Evolutionary conservation across 2,797 vertebrate genomes (phyloP), one percentile per base, ranked within the genome.

Genomic region (Catostomus latipinnis): DNA sequence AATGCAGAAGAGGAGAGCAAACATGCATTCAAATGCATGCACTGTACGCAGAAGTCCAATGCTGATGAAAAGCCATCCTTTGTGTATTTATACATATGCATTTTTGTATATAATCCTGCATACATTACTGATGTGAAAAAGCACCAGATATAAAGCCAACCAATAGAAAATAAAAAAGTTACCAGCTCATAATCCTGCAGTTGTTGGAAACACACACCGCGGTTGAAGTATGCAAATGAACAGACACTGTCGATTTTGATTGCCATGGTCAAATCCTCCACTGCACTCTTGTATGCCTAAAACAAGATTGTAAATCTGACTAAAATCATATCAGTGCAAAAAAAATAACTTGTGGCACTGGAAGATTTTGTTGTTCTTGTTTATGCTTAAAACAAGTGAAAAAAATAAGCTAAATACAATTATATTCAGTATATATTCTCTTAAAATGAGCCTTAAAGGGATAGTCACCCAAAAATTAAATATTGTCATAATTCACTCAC

Each of bases 181-280:
- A 95, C 94, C 88, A 89, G 84, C 65, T 86, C 72, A 85, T 91
- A 86, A 80, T 94, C 88, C 74, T 86, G 89, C 81, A 92, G 84
- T 68, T 91, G 87, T 56, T 93, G 91, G 58, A 91, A 92, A 84
- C 93, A 94, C 62, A 94, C 49, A 5, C 89, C 93, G 85, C 94
- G 92, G 80, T 94, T 95, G 85, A 94, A 95, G 88, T 90, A 93
- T 7, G 92, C 92, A 82, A 93, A 74, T 50, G 87, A 82, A 56
- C 86, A 92, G 22, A 57, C 84, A 76, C 86, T 88, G 81, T 93
- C 86, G 58, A 94, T 88, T 54, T 86, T 84, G 43, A 94, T 85
- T 18, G 90, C 89, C 81, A 69, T 90, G 57, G 88, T 92, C 82
- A 95, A 88, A 88, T 95, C 95, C 85, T 85, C 84, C 88, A 93